Base-by-base conservation (phyloP, 2,113 vertebrate species). In the Heliornis fulica region DNA sequence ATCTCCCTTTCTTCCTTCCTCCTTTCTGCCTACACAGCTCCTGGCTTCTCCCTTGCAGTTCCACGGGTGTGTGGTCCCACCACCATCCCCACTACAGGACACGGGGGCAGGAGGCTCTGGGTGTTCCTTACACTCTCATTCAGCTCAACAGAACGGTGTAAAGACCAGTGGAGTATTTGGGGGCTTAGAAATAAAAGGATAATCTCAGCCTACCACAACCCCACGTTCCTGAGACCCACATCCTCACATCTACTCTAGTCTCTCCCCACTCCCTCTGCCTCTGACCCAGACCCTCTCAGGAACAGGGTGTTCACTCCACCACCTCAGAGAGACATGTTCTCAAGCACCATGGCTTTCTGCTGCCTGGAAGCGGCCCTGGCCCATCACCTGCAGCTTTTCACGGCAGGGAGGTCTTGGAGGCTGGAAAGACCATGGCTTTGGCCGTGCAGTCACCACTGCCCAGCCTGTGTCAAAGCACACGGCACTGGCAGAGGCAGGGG, bases 281-380 rank as follows among this genome's bases (percentile, higher is more conserved):
- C 46, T 23, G 38, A 68, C 8, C 59, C 9, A 25, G 12, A 69
- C 7, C n/a, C 29, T 48, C 45, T 28, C 43, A 48, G 4, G 17
- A 40, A 70, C n/a, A 64, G n/a, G 46, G 32, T 66, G 20, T 6
- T 75, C 34, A 68, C 5, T 9, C 29, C 32, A 29, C 12, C n/a
- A 5, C 26, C 32, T 48, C 0, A 2, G 20, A 46, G 41, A 22
- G 32, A 21, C 0, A 0, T 20, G 11, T 28, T 28, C 43, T 20
- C 38, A 56, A 2, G 9, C 54, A n/a, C 14, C 28, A 9, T 0
- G 1, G 21, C 36, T 79, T 78, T 40, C 21, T 50, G 74, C 57
- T 56, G 66, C 48, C 32, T 40, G 36, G 65, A 83, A 74, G n/a
- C 43, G 46, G 34, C 32, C 56, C 23, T 28, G 8, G 14, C 61